Evolutionary conservation across 2,797 vertebrate species (phyloP), one percentile per base, ranked within the genome.

Genomic region (Myripristis murdjan): DNA sequence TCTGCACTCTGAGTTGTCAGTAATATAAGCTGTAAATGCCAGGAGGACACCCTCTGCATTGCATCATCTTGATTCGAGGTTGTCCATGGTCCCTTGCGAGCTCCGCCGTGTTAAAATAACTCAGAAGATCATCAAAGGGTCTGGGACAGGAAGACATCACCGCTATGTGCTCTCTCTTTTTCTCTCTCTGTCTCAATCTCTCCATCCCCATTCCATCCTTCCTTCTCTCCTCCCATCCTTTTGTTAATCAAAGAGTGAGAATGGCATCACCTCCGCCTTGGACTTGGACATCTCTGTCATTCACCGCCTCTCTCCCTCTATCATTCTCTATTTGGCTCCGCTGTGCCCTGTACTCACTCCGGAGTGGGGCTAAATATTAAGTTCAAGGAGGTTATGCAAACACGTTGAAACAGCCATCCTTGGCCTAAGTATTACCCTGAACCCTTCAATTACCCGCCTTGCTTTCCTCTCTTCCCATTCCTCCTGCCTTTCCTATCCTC

Each of bases 331-430:
- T 87, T 80, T 79, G 73, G 79, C 81, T 81, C 46, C 6, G 58
- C 26, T 12, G n/a, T 74, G 77, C 85, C 87, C 87, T 87, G 18
- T 87, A 75, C 86, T 90, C 89, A 85, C 84, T 86, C 81, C 49
- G 64, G 76, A 92, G 87, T 88, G 74, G 84, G 90, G 83, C 84
- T 92, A 86, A 91, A 95, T 93, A 93, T 92, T 93, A 93, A 89
- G 92, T 94, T 94, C 89, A 93, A 87, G 89, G 83, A 93, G 93
- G 94, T 93, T 94, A 92, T 88, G 83, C 89, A 93, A 94, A 94
- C 92, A 93, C 85, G 89, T 92, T 88, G 89, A 93, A 93, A 93
- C 86, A 91, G 89, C 90, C 90, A 88, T 91, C 91, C 87, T 84
- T 81, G 87, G 86, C 86, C 88, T 93, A 94, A 94, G 90, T 94